Evolutionary conservation across 2,113 vertebrate species (phyloP).

Genomic region (Odocoileus virginianus): DNA sequence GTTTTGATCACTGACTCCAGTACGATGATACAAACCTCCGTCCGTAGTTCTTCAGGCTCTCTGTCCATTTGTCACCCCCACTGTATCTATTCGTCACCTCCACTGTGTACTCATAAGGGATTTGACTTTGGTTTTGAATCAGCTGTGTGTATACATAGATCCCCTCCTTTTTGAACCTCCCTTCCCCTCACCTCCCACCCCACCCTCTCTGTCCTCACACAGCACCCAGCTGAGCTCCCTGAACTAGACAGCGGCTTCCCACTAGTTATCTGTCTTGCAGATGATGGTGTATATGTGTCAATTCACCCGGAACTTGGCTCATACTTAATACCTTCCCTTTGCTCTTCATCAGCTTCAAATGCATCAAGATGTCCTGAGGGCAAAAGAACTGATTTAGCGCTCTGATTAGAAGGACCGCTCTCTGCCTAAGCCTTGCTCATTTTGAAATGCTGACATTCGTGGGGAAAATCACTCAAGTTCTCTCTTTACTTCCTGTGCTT

Average conservation of each 20-base stretch:
- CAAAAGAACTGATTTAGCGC: conserved; percentile 53
- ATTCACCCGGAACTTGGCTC: neutral
- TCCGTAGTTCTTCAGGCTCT: neutral
- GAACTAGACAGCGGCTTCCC: neutral
- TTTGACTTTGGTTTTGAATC: neutral
- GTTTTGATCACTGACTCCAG: neutral
- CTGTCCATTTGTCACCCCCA: neutral
- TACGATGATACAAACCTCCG: neutral
- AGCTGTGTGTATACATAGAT: neutral
- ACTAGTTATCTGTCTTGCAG: neutral
- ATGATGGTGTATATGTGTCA: neutral
- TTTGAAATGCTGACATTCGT: conserved; percentile 66
- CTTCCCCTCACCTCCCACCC: neutral
- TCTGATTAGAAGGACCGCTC: conserved; percentile 44
- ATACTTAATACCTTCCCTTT: conserved; percentile 52
- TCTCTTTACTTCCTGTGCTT: conserved; percentile 60
- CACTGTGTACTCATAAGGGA: neutral
- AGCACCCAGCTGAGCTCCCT: neutral
- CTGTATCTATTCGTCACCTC: neutral
- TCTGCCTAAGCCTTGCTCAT: conserved; percentile 37
- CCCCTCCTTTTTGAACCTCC: neutral
- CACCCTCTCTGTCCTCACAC: neutral
- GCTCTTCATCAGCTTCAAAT: conserved; percentile 48
- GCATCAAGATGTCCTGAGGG: conserved; percentile 56
- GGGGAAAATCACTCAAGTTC: conserved; percentile 58